These are phyloP conservation scores for Mastomys natalensis DNA, from an alignment of 2,113 vertebrate species.

Conservation along the genomic window DNA sequence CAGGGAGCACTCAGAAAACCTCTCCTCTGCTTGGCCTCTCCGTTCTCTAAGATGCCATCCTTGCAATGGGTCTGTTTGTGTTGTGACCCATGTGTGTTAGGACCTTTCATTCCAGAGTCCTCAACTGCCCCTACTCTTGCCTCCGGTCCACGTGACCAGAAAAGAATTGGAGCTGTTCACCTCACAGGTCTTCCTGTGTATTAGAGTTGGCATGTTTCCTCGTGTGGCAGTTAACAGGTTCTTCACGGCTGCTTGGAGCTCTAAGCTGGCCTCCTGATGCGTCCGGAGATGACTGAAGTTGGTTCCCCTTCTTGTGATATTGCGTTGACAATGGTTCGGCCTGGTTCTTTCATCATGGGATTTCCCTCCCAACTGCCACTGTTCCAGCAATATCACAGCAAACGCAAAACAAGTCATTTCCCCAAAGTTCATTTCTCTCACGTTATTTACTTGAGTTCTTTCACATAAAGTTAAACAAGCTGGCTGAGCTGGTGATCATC, in stretches of 20 bases:
- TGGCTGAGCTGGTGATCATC: accelerated
- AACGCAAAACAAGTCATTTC: not conserved
- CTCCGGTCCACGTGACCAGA: too few species aligned
- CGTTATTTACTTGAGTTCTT: not conserved
- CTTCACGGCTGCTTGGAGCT: accelerated
- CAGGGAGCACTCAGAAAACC: not conserved
- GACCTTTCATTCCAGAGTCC: not conserved
- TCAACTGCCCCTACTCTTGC: not conserved
- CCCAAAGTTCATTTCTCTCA: not conserved
- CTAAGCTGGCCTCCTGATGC: not conserved
- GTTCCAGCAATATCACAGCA: not conserved
- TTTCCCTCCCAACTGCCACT: not conserved
- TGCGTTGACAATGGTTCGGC: not conserved
- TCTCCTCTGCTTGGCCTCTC: too few species aligned
- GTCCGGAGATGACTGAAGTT: not conserved
- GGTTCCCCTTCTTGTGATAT: not conserved
- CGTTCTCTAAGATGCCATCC: not conserved
- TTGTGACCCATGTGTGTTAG: not conserved
- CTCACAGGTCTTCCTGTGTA: not conserved
- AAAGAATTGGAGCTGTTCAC: not conserved
- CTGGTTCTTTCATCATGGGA: too few species aligned
- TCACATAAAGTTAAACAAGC: not conserved
- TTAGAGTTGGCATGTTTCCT: not conserved
- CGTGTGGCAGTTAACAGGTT: accelerated
- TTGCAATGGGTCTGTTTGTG: not conserved